These are phyloP conservation scores for Sycophila sp. DNA, from an alignment of 1,140 invertebrate genomes.

Conservation along the genomic window DNA sequence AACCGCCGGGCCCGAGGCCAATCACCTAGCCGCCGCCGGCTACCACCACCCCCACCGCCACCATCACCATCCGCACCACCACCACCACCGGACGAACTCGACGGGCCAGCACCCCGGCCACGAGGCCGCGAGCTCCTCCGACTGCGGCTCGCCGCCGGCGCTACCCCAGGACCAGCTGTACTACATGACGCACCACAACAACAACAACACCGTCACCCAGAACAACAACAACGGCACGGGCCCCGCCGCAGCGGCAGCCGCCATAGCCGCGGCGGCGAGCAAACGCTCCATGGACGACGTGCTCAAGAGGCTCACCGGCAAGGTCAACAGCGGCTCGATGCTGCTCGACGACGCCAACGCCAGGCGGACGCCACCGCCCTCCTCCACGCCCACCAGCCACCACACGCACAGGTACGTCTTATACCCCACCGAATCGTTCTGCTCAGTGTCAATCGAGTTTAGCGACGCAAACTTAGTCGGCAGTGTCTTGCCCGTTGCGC, in stretches of 20 bases:
- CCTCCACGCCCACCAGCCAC: conserved; percentile 69
- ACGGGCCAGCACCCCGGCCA: conserved; percentile 53
- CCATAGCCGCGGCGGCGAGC: conserved; percentile 51
- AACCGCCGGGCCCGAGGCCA: not conserved
- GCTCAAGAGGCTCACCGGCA: conserved; percentile 82
- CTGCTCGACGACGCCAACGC: conserved; percentile 51
- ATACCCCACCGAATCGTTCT: too few species aligned
- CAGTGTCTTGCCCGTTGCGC: too few species aligned
- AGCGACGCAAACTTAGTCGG: too few species aligned
- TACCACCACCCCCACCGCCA: conserved; percentile 45
- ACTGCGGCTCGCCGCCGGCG: conserved; percentile 75
- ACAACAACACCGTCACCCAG: conserved; percentile 66
- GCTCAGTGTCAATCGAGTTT: too few species aligned
- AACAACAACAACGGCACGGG: conserved; percentile 56
- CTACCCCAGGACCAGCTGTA: conserved; percentile 62
- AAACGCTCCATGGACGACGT: conserved; percentile 88
- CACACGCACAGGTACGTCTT: conserved; percentile 57
- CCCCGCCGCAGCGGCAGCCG: conserved; percentile 43
- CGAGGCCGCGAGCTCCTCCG: conserved; percentile 71
- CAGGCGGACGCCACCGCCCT: conserved; percentile 70
- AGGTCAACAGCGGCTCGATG: conserved; percentile 71
- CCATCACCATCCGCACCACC: conserved; percentile 51
- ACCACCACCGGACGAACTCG: conserved; percentile 50
- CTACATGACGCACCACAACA: conserved; percentile 48
- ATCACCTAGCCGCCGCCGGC: not conserved